Conservation (phyloP, 2,113 vertebrate genomes). For the Indicator maculatus region DNA sequence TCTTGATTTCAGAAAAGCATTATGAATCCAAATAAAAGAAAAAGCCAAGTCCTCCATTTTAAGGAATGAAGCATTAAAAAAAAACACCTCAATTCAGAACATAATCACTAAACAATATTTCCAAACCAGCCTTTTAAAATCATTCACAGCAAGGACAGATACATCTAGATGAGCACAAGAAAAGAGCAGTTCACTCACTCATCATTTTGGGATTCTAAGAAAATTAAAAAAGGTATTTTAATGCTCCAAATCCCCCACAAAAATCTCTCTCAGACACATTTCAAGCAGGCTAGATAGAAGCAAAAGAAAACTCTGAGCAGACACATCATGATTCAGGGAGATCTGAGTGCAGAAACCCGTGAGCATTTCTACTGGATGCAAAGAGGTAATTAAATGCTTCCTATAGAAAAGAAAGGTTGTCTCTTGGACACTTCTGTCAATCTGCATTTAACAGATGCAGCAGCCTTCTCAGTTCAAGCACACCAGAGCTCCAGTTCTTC, state of each 20-base stretch:
- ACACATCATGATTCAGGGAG: not conserved
- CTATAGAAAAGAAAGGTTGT: conserved; percentile 51
- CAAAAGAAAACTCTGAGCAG: conserved; percentile 9
- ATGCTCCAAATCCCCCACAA: conserved; percentile 21
- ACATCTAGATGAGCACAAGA: not conserved
- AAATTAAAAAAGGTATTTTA: conserved; percentile 23
- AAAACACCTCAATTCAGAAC: not conserved
- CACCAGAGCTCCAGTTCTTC: not conserved
- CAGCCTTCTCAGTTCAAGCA: conserved; percentile 55
- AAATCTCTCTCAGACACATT: conserved; percentile 14
- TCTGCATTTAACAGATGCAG: conserved; percentile 62
- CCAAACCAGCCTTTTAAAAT: conserved; percentile 5
- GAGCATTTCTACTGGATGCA: conserved; percentile 29
- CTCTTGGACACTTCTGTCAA: conserved; percentile 63
- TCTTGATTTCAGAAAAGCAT: not conserved
- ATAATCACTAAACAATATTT: conserved; percentile 6
- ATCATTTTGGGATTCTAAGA: not conserved
- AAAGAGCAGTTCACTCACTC: conserved; percentile 14
- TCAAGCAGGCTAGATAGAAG: not conserved
- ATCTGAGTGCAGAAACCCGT: not conserved
- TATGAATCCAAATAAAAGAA: not conserved
- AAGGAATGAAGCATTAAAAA: not conserved
- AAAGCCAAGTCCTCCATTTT: not conserved
- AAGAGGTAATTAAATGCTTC: conserved; percentile 67
- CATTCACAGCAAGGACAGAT: not conserved